Base-by-base conservation (phyloP, 2,113 vertebrate genomes). In the Hipposideros armiger region DNA sequence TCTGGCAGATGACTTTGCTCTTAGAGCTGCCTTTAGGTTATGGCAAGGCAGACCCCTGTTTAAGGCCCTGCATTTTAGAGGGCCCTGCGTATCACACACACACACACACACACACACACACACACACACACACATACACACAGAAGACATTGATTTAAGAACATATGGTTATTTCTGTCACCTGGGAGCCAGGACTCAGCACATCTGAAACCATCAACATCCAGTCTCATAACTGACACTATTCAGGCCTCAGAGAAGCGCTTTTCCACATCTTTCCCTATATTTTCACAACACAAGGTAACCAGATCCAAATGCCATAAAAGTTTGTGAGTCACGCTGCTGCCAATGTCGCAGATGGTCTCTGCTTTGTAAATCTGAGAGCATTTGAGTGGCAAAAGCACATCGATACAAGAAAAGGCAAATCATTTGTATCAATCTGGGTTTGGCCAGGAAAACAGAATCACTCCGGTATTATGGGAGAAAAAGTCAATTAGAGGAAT, bases 251-350 rank as follows among this genome's bases (percentile, higher is more conserved):
- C 13, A 32, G 74, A 9, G 56, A 66, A 66, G 24, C 11, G 3
- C 45, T 80, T 84, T 45, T 73, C 15, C 30, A 32, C 5, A 87
- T 40, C 20, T 50, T 50, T 5, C 11, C 5, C 50, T 94, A 0
- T 70, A 50, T 84, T 96, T 95, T 95, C 22, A 77, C 84, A 77
- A 58, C 62, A 91, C 28, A 92, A 89, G 45, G 17, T 42, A 32
- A 19, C 56, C 15, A 69, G 22, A 40, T 16, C 9, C 50, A 84
- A 92, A 45, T 24, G 22, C 36, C 16, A 81, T 47, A 45, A 47
- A 70, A 40, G 26, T 74, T 64, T 50, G 60, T 82, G 70, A 72
- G 64, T 30, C n/a, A 11, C 64, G 32, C 47, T 70, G 4, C 42
- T 72, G 50, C 80, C 66, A 87, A 0, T 40, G 42, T 74, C 70